Evolutionary conservation across 92 coral and sea anemone genomes (phyloP).

Genomic region (Micromussa lordhowensis): DNA sequence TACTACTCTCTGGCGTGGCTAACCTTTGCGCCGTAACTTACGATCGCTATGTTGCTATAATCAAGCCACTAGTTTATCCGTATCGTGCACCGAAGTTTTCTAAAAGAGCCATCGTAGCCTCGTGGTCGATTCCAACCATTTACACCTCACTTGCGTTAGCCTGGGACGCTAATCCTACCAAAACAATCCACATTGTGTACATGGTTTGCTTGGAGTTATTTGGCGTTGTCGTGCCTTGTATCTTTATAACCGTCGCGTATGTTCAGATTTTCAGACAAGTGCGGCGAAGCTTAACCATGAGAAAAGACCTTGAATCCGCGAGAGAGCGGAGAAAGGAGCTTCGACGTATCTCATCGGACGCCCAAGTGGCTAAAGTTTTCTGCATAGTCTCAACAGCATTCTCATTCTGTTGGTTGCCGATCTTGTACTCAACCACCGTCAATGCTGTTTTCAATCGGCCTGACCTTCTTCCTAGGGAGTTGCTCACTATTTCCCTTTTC

Average conservation of each 20-base stretch:
- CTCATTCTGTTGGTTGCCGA: constrained; percentile 76
- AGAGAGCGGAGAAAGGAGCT: constrained; percentile 18
- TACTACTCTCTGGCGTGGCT: no score
- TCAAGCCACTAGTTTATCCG: no score
- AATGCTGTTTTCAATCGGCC: constrained; percentile 21
- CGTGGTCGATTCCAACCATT: no score
- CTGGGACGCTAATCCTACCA: no score
- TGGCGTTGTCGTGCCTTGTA: constrained; percentile 71
- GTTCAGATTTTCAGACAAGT: constrained; percentile 64
- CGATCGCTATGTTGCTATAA: no score
- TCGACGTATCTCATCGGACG: constrained; percentile 58
- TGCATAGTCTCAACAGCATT: constrained; percentile 64
- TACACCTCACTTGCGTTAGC: no score
- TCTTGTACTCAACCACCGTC: constrained; percentile 72
- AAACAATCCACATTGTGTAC: no score
- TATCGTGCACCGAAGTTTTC: no score
- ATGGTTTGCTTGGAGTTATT: constrained; percentile 59
- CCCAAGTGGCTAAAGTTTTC: constrained; percentile 71
- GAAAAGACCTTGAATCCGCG: constrained; percentile 17
- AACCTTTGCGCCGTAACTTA: no score
- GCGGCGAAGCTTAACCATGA: constrained; percentile 46
- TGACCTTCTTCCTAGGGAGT: constrained; percentile 54
- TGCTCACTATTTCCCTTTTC: constrained; percentile 60
- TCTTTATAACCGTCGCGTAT: constrained; percentile 65
- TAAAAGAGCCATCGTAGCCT: no score